Base-by-base conservation (phyloP, 2,888 invertebrate species). In the Agelastica alni region DNA sequence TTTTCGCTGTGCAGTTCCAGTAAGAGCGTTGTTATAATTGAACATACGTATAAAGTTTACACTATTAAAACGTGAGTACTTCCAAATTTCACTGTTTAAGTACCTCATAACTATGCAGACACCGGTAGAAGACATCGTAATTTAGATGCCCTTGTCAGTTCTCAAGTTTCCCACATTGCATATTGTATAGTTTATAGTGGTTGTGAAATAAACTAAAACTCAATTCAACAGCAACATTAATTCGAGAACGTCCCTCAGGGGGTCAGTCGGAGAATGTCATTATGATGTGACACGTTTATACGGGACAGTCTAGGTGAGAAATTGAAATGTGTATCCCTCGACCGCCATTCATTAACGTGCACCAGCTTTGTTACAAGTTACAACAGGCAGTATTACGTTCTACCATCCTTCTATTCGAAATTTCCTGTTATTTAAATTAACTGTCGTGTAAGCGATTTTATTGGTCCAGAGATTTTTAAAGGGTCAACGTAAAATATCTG, bases 31-130 rank as follows among this genome's bases (percentile, higher is more conserved):
- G n/a, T n/a, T n/a, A n/a, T n/a, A n/a, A n/a, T n/a, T n/a, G n/a
- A n/a, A n/a, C n/a, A n/a, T n/a, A n/a, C n/a, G n/a, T n/a, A n/a
- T n/a, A n/a, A n/a, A n/a, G n/a, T n/a, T n/a, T n/a, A n/a, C n/a
- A n/a, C n/a, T n/a, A n/a, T n/a, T n/a, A n/a, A n/a, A n/a, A n/a
- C n/a, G n/a, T n/a, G n/a, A n/a, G n/a, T n/a, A n/a, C 9, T 3
- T 26, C 26, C 26, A 6, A 26, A 6, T 26, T 7, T 9, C 26
- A 17, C 36, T 36, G 4, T 17, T 9, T 30, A 41, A 48, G 39
- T 48, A 48, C 41, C 31, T 31, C 13, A 48, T 41, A 48, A 41
- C 31, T 48, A 48, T 39, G 39, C 30, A 39, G 10, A 39, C 37
- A 36, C 36, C 30, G 18, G 30, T 10, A 13, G 30, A 48, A 48